A percentile compares a stretch with the other conserved stretches of the same genome.
Evolutionary conservation across 2,113 vertebrate species (phyloP).

Genomic region (Hypocryptadius cinnamomeus): DNA sequence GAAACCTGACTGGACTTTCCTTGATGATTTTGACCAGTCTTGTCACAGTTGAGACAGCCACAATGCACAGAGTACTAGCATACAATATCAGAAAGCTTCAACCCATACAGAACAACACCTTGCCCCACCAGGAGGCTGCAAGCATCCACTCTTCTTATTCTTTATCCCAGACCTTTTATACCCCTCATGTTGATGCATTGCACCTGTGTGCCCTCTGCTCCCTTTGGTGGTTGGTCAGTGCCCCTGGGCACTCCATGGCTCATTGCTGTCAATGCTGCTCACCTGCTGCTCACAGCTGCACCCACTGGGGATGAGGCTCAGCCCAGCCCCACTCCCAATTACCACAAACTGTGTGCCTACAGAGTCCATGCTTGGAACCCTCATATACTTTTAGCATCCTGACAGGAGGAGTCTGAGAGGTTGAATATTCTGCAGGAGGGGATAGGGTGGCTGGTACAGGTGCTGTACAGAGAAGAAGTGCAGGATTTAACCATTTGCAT

Average conservation of each 20-base stretch:
- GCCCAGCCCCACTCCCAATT: background rate
- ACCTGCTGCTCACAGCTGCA: background rate
- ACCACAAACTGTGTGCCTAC: background rate
- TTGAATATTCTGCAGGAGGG: background rate
- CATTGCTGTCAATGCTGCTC: background rate
- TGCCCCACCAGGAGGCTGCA: background rate
- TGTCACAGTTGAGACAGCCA: background rate
- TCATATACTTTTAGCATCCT: background rate
- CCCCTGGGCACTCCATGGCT: background rate
- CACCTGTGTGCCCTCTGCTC: background rate
- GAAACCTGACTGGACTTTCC: background rate
- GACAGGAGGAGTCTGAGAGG: background rate
- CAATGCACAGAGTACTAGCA: accelerated
- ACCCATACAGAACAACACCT: background rate
- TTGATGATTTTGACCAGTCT: background rate
- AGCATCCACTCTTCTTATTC: accelerated
- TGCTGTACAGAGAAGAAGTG: background rate
- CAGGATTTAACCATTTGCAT: background rate
- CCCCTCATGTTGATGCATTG: accelerated
- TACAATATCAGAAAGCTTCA: background rate
- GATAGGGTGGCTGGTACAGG: too few species aligned
- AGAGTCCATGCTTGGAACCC: background rate
- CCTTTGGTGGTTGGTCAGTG: background rate
- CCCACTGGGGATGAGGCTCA: background rate
- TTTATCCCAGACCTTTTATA: background rate